Base-by-base conservation (phyloP, 1,140 invertebrate species). In the Sitodiplosis mosellana region DNA sequence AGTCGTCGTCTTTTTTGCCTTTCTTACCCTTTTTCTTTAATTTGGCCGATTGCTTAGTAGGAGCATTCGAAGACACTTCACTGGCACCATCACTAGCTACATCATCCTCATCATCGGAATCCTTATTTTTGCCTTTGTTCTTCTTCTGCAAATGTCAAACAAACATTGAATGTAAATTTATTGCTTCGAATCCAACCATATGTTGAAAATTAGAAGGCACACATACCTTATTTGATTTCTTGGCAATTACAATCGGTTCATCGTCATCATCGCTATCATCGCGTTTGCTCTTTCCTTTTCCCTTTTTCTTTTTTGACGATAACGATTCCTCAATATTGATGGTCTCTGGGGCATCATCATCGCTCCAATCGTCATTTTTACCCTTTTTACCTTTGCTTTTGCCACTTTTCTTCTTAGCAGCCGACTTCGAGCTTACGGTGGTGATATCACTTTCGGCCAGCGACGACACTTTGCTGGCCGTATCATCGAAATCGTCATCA, bases 401-500 rank as follows among this genome's bases (percentile, higher is more conserved):
- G 4, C 49, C 49, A 18, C 53, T 58, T 56, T 69, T 70, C 27
- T 52, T 53, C 58, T 71, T 72, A 66, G 66, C 36, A 3, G 15
- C 19, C 18, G 19, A 11, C 15, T 42, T 20, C 12, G 17, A 20
- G 17, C 15, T 43, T 2, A 41, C 7, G 19, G 19, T 44, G 15
- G 41, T 33, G 10, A 40, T 10, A 34, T 21, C 27, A 33, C 15
- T 44, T 11, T 34, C 41, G 14, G 15, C 33, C 15, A 27, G 4
- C 27, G 27, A 27, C 4, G 27, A 27, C 10, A 27, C 27, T 27
- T 27, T 27, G 27, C 27, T 27, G 27, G 27, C 27, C 27, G 27
- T 27, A 27, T 72, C 69, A 33, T 73, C 70, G 42, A 70, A 64
- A 51, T 78, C 75, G 18, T 75, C 71, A 52, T 73, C 71, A 4